These are phyloP conservation scores for Vesta saturnalis DNA, from an alignment of 2,888 invertebrate genomes.

Conservation along the genomic window DNA sequence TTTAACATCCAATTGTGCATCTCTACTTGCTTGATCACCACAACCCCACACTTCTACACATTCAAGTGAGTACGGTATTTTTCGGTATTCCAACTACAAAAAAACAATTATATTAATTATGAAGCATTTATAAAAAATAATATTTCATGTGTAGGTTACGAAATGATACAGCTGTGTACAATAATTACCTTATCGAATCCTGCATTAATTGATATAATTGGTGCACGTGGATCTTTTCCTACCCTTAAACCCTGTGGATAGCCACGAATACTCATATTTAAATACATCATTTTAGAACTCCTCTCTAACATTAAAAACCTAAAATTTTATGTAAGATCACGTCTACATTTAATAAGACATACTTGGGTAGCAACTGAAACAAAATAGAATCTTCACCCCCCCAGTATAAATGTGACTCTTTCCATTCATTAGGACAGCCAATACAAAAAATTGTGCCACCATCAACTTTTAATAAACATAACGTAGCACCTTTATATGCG, in stretches of 20 bases:
- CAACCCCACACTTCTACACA: conserved; percentile 87
- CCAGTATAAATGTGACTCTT: conserved; percentile 85
- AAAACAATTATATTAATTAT: neutral
- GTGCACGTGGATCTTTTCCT: conserved; percentile 81
- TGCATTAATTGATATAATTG: conserved; percentile 77
- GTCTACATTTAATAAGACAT: too few species aligned
- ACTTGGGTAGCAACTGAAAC: conserved; percentile 80
- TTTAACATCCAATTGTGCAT: conserved; percentile 88
- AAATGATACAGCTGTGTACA: too few species aligned
- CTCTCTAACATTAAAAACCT: conserved; percentile 63
- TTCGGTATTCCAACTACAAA: conserved; percentile 69
- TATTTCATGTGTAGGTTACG: too few species aligned
- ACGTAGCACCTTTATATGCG: conserved; percentile 76
- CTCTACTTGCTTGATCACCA: conserved; percentile 79
- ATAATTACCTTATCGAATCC: conserved; percentile 71
- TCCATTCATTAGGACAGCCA: conserved; percentile 84
- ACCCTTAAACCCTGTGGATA: conserved; percentile 86
- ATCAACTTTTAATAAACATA: conserved; percentile 69
- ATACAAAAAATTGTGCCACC: conserved; percentile 77
- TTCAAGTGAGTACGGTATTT: conserved; percentile 71
- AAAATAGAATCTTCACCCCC: conserved; percentile 83
- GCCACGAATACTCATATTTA: conserved; percentile 85
- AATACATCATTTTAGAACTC: conserved; percentile 81
- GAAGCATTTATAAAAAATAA: too few species aligned
- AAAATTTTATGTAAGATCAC: too few species aligned